Evolutionary conservation across 2,888 invertebrate species (phyloP).

Genomic region (Lamellibrachia columna): DNA sequence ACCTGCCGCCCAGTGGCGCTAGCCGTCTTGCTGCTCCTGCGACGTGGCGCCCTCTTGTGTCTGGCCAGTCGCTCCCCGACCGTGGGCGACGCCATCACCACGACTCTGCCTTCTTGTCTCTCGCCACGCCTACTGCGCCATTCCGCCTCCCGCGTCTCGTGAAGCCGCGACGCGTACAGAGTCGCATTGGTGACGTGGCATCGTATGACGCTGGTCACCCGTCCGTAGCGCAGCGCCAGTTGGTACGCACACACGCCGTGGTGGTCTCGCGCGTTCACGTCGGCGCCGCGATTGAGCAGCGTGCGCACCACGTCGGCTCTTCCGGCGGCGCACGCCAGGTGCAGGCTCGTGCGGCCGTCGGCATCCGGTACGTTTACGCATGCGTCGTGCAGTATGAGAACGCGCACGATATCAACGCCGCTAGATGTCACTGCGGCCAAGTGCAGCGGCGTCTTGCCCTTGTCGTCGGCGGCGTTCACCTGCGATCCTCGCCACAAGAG

Average conservation of each 20-base stretch:
- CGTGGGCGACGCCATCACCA: neutral
- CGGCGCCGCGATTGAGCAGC: conserved; percentile 16
- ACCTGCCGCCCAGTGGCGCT: neutral
- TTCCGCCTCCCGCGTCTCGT: neutral
- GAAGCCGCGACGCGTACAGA: neutral
- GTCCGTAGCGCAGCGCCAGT: neutral
- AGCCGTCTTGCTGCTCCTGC: neutral
- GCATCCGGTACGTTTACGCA: conserved; percentile 11
- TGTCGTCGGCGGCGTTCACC: conserved; percentile 6
- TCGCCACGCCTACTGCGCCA: neutral
- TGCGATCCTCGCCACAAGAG: neutral
- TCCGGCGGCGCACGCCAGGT: neutral
- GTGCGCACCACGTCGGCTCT: neutral
- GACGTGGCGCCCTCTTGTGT: neutral
- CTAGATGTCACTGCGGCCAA: neutral
- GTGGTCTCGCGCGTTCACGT: neutral
- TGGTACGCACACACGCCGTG: neutral
- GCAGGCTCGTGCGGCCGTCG: neutral
- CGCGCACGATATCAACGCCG: conserved; percentile 16
- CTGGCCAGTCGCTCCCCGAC: neutral
- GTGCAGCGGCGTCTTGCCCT: conserved; percentile 1
- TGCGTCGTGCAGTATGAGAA: neutral
- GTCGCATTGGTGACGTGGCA: conserved; percentile 3
- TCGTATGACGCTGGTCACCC: neutral
- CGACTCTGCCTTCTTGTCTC: neutral